phyloP scores from a whole-genome alignment of 1,140 invertebrate species.

The Drosophila bocqueti region DNA sequence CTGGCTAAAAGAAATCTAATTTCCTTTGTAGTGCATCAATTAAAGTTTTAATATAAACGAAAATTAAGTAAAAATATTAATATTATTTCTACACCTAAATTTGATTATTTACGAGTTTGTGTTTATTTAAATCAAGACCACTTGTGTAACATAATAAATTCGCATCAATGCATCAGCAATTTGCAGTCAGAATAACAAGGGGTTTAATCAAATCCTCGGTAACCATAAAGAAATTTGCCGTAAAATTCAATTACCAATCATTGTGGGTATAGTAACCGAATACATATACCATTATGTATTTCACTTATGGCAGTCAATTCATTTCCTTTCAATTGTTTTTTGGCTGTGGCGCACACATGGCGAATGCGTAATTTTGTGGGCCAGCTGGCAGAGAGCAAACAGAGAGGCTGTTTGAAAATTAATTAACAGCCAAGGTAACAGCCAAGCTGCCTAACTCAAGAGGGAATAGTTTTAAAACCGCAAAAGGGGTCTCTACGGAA shows the following conservation, averaged over 20 bases:
- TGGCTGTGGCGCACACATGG: slow-evolving; percentile 1
- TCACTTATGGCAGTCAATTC: slow-evolving; percentile 33
- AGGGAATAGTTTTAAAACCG: slow-evolving; percentile 36
- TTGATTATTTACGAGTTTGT: not conserved
- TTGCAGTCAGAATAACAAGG: slow-evolving; percentile 1
- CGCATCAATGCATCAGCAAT: not conserved
- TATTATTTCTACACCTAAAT: not conserved
- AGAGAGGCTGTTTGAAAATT: slow-evolving; percentile 65
- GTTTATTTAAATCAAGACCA: slow-evolving; percentile 1
- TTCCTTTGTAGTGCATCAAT: not conserved
- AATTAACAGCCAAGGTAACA: slow-evolving; percentile 59
- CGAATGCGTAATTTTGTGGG: slow-evolving; percentile 43
- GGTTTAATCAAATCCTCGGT: not conserved
- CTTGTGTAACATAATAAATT: slow-evolving; percentile 5
- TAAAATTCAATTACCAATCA: slow-evolving; percentile 1
- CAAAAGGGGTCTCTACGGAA: slow-evolving; percentile 9
- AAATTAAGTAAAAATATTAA: not conserved
- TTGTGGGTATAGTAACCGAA: slow-evolving; percentile 18
- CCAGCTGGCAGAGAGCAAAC: slow-evolving; percentile 45
- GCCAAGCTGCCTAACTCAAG: not conserved
- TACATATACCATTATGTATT: slow-evolving; percentile 15
- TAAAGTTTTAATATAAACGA: not conserved
- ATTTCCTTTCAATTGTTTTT: slow-evolving; percentile 29
- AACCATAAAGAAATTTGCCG: not conserved
- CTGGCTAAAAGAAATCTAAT: not conserved